These are phyloP conservation scores for Drosophila equinoxialis DNA, from an alignment of 1,140 invertebrate genomes.

Conservation along the genomic window DNA sequence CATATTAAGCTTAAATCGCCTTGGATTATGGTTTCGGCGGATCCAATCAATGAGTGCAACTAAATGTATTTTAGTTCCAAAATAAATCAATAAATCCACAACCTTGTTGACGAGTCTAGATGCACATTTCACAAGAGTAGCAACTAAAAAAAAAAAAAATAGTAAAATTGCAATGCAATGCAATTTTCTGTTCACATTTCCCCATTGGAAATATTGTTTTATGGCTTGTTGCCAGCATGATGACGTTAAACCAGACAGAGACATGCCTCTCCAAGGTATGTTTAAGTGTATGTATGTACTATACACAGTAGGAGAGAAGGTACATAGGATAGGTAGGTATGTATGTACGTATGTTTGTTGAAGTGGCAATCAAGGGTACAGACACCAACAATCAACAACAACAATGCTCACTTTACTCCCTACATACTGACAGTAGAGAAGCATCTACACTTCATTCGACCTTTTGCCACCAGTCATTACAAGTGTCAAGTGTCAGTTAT, in stretches of 20 bases:
- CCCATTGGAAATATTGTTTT: slow-evolving; percentile 56
- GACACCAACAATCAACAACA: slow-evolving; percentile 6
- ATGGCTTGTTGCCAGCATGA: slow-evolving; percentile 47
- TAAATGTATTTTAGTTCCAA: background rate
- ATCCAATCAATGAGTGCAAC: background rate
- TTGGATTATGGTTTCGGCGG: background rate
- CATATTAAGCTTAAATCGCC: too few species aligned
- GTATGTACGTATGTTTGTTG: slow-evolving; percentile 6
- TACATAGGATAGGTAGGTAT: background rate
- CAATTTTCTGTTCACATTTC: slow-evolving; percentile 50
- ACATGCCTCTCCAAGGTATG: slow-evolving; percentile 1
- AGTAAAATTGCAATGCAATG: background rate
- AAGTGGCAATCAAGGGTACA: slow-evolving; percentile 43
- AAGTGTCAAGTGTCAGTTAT: slow-evolving; percentile 19
- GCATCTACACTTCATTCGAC: slow-evolving; percentile 1
- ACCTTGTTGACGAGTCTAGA: background rate
- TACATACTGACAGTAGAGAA: background rate
- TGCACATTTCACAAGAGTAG: background rate
- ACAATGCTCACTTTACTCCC: slow-evolving; percentile 12
- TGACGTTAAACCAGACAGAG: slow-evolving; percentile 46
- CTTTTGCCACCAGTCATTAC: slow-evolving; percentile 17
- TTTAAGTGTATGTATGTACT: background rate
- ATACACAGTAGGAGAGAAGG: too few species aligned
- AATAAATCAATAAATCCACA: background rate
- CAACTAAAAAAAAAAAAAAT: too few species aligned